Base-by-base conservation (phyloP, 2,888 invertebrate genomes). In the Mesochorus sp. region DNA sequence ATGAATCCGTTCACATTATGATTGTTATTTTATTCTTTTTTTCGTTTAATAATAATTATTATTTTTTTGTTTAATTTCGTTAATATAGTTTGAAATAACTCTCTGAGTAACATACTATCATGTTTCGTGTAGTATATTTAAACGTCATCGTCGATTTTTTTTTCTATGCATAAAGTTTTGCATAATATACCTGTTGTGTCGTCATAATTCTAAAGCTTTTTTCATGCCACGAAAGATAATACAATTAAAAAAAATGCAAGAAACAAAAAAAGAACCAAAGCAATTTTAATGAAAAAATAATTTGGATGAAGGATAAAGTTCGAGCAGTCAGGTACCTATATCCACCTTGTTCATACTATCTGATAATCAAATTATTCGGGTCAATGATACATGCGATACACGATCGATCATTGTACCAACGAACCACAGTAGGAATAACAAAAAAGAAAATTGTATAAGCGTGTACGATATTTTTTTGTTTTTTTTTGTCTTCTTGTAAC, bases 281-380 rank as follows among this genome's bases (percentile, higher is more conserved):
- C 3, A 24, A 14, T 2, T 28, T 42, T 47, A 80, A 82, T 79
- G 81, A 76, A 81, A 83, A 77, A 81, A 81, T 61, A 57, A 75
- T 68, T 67, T 67, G 53, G 64, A 71, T 49, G 62, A 76, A 24
- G 57, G 76, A 80, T 76, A 83, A 81, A 80, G 85, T 76, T 53
- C 78, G 82, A 84, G 85, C 83, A 86, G 82, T 86, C 87, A 86
- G 86, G 86, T 86, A 86, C 86, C 76, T 85, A 82, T n/a, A n/a
- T 83, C 85, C 81, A 80, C 62, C 55, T 73, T 70, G 77, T 80
- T 57, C 68, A 64, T 68, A 62, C 53, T 55, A 68, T 59, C n/a
- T 59, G 71, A 51, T 66, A 44, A 42, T 66, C 64, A 59, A 76
- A 51, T 51, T 26, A 72, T 77, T 24, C 31, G 62, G 24, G 28